Evolutionary conservation across 2,888 invertebrate genomes (phyloP).

Genomic region (Sphaeridia pumilis): DNA sequence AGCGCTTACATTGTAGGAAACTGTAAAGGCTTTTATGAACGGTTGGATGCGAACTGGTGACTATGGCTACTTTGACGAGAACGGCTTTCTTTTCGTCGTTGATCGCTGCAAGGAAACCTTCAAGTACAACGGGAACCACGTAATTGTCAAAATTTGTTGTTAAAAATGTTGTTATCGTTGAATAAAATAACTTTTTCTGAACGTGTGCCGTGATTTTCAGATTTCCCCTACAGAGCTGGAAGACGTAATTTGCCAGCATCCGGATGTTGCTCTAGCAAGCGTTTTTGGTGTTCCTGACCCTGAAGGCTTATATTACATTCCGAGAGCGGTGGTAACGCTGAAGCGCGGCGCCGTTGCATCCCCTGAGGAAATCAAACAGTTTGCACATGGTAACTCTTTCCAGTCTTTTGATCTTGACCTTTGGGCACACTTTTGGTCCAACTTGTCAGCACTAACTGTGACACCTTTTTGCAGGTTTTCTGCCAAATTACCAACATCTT

Average conservation of each 20-base stretch:
- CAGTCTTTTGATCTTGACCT: neutral
- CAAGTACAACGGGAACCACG: slow-evolving; percentile 30
- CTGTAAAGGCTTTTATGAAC: slow-evolving; percentile 22
- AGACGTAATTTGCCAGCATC: slow-evolving; percentile 24
- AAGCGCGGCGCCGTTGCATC: slow-evolving; percentile 6
- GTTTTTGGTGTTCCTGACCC: slow-evolving; percentile 30
- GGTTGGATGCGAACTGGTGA: slow-evolving; percentile 32
- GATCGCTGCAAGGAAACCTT: slow-evolving; percentile 32
- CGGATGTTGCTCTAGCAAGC: slow-evolving; percentile 22
- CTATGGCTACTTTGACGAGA: slow-evolving; percentile 28
- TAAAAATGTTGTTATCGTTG: no score
- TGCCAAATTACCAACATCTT: slow-evolving; percentile 15
- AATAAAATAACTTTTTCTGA: no score
- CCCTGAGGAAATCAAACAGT: slow-evolving; percentile 22
- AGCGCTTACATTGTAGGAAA: slow-evolving; percentile 18
- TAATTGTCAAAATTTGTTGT: no score
- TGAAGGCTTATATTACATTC: slow-evolving; percentile 28
- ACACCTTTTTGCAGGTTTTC: neutral
- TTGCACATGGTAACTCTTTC: slow-evolving; percentile 21
- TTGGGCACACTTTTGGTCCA: neutral
- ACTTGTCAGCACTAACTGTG: neutral
- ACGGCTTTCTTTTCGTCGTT: slow-evolving; percentile 27
- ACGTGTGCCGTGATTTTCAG: neutral
- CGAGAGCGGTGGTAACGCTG: slow-evolving; percentile 27
- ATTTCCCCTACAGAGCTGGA: slow-evolving; percentile 30